Conservation (phyloP, 2,888 invertebrate species). For the Ceramica pisi region DNA sequence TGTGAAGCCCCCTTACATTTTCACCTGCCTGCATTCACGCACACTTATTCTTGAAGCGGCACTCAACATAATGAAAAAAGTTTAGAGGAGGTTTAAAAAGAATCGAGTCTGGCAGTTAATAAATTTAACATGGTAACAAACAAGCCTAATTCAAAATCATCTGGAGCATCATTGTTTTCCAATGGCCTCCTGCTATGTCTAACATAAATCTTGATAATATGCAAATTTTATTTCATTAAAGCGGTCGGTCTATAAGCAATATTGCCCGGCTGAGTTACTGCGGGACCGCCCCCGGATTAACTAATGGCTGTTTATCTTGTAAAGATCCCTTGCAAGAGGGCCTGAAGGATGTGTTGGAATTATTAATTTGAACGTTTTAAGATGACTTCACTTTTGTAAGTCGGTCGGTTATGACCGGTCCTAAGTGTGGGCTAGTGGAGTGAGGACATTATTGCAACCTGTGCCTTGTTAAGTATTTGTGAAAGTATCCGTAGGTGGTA, state of each 20-base stretch:
- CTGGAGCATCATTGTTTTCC: constrained; percentile 84
- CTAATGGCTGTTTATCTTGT: constrained; percentile 91
- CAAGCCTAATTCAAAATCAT: constrained; percentile 74
- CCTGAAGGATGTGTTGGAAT: constrained; percentile 80
- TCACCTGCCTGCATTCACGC: constrained; percentile 28
- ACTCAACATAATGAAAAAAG: constrained; percentile 60
- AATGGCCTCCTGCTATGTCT: constrained; percentile 75
- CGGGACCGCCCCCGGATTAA: constrained; percentile 87
- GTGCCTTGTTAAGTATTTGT: constrained; percentile 26
- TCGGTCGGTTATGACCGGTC: constrained; percentile 24
- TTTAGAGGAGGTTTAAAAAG: constrained; percentile 38
- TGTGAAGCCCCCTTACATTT: constrained; percentile 29
- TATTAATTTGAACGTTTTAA: constrained; percentile 78
- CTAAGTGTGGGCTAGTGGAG: constrained; percentile 27
- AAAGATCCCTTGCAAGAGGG: constrained; percentile 80
- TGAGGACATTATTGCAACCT: constrained; percentile 38
- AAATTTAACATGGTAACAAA: constrained; percentile 59
- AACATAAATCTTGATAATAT: constrained; percentile 89
- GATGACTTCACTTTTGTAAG: constrained; percentile 61
- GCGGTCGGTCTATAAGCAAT: constrained; percentile 88
- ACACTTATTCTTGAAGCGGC: constrained; percentile 24
- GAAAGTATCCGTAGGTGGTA: not conserved
- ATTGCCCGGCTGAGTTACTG: constrained; percentile 86
- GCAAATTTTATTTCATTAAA: constrained; percentile 91
- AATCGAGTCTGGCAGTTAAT: constrained; percentile 57